A percentile compares a stretch with the other conserved stretches of the same genome.
Evolutionary conservation across 1,140 invertebrate species (phyloP).

Genomic region (Ectropis grisescens): DNA sequence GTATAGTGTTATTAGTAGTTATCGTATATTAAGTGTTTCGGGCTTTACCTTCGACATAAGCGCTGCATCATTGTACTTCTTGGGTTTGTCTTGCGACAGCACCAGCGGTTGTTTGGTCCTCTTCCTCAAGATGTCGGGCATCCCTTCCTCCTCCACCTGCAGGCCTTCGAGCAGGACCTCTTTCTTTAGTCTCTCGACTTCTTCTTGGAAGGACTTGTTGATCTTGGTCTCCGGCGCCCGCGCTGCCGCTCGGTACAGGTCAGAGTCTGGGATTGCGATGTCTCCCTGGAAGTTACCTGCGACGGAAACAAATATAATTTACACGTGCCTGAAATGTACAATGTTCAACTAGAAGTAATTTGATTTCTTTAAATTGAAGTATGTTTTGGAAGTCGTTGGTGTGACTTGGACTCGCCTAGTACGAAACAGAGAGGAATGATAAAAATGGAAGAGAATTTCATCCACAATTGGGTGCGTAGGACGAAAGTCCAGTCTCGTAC

Average conservation of each 20-base stretch:
- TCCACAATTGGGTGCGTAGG: no score
- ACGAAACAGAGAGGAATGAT: no score
- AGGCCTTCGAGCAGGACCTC: slow-evolving; percentile 83
- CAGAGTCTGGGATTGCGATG: slow-evolving; percentile 80
- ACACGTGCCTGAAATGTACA: no score
- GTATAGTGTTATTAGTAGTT: no score
- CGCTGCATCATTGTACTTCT: slow-evolving; percentile 70
- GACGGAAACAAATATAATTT: slow-evolving; percentile 14
- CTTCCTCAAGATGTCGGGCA: slow-evolving; percentile 77
- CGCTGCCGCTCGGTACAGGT: slow-evolving; percentile 59
- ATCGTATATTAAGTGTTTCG: no score
- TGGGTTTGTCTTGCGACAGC: slow-evolving; percentile 52
- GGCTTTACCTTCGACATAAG: slow-evolving; percentile 54
- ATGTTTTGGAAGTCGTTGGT: no score
- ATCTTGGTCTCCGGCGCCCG: slow-evolving; percentile 63
- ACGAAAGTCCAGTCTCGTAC: no score
- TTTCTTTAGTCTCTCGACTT: slow-evolving; percentile 82
- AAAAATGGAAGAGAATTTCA: no score
- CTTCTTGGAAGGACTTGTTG: slow-evolving; percentile 77
- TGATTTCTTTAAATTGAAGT: no score
- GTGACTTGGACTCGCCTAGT: no score
- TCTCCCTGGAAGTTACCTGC: slow-evolving; percentile 85
- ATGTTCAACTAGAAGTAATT: no score
- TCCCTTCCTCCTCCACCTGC: slow-evolving; percentile 85
- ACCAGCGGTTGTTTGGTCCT: slow-evolving; percentile 73